Percentiles rank a stretch among this genome's conserved stretches.
Evolutionary conservation across 2,797 vertebrate species (phyloP).

Genomic region (Oceanodroma leucorhoa): DNA sequence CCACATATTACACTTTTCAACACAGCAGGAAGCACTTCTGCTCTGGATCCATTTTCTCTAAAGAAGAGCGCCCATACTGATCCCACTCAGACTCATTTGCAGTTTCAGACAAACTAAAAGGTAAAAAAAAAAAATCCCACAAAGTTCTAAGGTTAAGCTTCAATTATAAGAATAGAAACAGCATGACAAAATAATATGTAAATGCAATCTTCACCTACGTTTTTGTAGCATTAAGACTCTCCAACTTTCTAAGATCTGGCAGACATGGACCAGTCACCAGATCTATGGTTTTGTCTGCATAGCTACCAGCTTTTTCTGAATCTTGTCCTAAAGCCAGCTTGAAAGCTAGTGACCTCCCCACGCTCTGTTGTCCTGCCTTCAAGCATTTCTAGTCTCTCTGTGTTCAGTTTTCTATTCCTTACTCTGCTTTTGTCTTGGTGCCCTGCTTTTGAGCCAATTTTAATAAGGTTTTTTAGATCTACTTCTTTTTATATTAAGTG

Average conservation of each 20-base stretch:
- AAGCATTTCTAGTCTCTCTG: not conserved
- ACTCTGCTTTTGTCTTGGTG: not conserved
- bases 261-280: accelerated
- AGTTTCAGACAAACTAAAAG: not conserved
- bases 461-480: not conserved
- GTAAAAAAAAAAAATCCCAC: not conserved
- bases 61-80: not conserved
- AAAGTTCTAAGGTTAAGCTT: not conserved
- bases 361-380: not conserved
- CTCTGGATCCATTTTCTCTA: not conserved
- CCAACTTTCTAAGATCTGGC: not conserved
- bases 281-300: not conserved
- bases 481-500: not conserved
- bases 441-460: not conserved
- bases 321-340: not conserved
- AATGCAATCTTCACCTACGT: not conserved
- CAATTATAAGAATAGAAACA: not conserved
- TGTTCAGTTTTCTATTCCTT: not conserved
- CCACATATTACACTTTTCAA: not conserved
- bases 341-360: not conserved
- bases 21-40: not conserved
- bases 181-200: not conserved
- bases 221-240: not conserved
- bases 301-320: not conserved
- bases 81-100: not conserved